Conservation (phyloP, 2,113 vertebrate species). For the Myodes glareolus region DNA sequence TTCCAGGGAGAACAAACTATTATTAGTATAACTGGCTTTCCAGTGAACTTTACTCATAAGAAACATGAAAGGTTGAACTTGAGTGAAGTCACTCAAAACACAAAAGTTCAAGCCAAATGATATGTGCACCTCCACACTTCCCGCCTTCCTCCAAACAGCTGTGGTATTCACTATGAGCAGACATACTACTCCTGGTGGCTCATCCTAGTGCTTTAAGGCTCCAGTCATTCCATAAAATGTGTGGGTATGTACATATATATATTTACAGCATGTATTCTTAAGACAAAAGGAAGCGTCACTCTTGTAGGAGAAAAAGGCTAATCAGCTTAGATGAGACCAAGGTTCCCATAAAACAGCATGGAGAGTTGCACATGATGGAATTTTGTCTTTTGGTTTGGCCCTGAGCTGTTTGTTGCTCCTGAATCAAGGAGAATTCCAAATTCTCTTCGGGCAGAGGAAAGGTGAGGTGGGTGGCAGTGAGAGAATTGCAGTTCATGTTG, state of each 20-base stretch:
- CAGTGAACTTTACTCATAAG: conserved; percentile 82
- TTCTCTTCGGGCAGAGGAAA: conserved; percentile 77
- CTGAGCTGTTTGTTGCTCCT: conserved; percentile 86
- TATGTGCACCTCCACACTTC: conserved; percentile 66
- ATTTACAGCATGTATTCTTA: conserved; percentile 73
- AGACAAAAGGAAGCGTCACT: conserved; percentile 81
- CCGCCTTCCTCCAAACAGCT: conserved; percentile 80
- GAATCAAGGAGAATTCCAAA: conserved; percentile 81
- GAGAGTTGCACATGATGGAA: conserved; percentile 74
- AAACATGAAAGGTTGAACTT: conserved; percentile 77
- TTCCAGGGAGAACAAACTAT: conserved; percentile 51
- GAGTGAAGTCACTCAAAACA: conserved; percentile 80
- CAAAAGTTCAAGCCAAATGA: conserved; percentile 69
- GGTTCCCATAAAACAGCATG: conserved; percentile 76
- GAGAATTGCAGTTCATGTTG: conserved; percentile 35
- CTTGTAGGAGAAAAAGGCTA: conserved; percentile 75
- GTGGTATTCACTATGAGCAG: conserved; percentile 80
- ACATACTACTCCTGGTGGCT: conserved; percentile 79
- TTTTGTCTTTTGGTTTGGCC: conserved; percentile 84
- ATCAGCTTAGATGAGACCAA: conserved; percentile 80
- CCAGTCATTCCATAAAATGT: conserved; percentile 80
- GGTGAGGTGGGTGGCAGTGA: conserved; percentile 19
- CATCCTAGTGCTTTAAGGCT: conserved; percentile 85
- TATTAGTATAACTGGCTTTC: conserved; percentile 76
- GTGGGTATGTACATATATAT: not conserved